Percentiles rank a stretch among this genome's conserved stretches.
Evolutionary conservation across 2,113 vertebrate genomes (phyloP).

Genomic region (Mustela lutreola): DNA sequence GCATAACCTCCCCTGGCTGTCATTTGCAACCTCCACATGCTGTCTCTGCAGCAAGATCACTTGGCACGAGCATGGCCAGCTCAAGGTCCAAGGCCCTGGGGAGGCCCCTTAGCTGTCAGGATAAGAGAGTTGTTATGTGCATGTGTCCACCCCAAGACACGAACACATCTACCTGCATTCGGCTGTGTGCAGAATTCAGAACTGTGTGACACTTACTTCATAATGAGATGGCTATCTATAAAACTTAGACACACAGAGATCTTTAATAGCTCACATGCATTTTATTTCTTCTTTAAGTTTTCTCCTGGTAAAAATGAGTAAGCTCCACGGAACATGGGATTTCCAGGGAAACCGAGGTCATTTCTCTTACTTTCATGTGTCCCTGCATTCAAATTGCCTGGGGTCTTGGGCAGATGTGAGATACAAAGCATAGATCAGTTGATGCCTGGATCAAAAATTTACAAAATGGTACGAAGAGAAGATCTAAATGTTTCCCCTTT

Average conservation of each 20-base stretch:
- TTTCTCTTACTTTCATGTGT: not conserved
- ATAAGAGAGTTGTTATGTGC: not conserved
- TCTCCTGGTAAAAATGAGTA: not conserved
- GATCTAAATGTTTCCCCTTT: not conserved
- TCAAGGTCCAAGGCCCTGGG: too few relatives aligned
- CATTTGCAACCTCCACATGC: too few relatives aligned
- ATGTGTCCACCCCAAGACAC: not conserved
- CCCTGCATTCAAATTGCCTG: accelerated
- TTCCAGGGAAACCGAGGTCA: not conserved
- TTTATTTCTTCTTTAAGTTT: not conserved
- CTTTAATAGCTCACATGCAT: not conserved
- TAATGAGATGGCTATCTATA: not conserved
- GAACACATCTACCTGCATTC: not conserved
- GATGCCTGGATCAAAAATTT: not conserved
- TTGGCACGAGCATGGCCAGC: too few relatives aligned
- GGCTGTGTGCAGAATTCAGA: too few relatives aligned
- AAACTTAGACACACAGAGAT: not conserved
- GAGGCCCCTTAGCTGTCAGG: too few relatives aligned
- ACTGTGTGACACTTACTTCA: not conserved
- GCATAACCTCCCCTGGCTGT: too few relatives aligned
- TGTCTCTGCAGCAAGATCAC: too few relatives aligned
- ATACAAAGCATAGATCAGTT: not conserved
- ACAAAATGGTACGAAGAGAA: not conserved
- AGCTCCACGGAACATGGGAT: not conserved
- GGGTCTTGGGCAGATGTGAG: accelerated